Evolutionary conservation across 2,888 invertebrate species (phyloP), one percentile per base, ranked within the genome.

Genomic region (Cataglyphis cursor): DNA sequence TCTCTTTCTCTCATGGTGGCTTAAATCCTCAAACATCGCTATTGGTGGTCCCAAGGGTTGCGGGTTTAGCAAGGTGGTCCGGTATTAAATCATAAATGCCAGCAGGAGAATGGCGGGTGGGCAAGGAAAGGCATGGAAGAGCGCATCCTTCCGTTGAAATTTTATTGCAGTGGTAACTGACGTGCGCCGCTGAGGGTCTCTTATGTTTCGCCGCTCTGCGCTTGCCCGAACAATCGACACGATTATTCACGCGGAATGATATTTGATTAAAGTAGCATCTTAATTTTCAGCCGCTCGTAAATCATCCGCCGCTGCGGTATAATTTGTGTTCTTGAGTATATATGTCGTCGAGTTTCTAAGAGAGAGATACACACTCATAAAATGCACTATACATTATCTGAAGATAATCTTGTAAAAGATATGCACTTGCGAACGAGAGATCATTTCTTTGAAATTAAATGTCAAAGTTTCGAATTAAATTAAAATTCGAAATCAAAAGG

Each of bases 11-110:
- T 72, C 85, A 68, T 82, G 84, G 78, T 82, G 74, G 76, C 81
- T 74, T 62, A 61, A 73, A 51, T 44, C 80, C 65, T 75, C 78
- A 74, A 83, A 68, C 72, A 68, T 78, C 82, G 82, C 76, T 68
- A 88, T 86, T 81, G 89, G 90, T 90, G 89, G 89, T 90, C 89
- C 81, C 44, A 21, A 51, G 65, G 35, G 74, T 81, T 76, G 70
- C 57, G 59, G 80, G 84, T 88, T 88, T 51, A 75, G 81, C 88
- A 78, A 81, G 88, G 81, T 81, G 90, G 88, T 85, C 89, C 87
- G 80, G 65, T 83, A 74, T 84, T 88, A 88, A 88, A 88, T 88
- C 84, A 82, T 88, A 68, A 80, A 65, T 76, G 81, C 68, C 73
- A 75, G 62, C 84, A 57, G 68, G 78, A 68, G 78, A 57, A 38